Conservation (phyloP, 1,140 invertebrate genomes). For the Caenorhabditis remanei region DNA sequence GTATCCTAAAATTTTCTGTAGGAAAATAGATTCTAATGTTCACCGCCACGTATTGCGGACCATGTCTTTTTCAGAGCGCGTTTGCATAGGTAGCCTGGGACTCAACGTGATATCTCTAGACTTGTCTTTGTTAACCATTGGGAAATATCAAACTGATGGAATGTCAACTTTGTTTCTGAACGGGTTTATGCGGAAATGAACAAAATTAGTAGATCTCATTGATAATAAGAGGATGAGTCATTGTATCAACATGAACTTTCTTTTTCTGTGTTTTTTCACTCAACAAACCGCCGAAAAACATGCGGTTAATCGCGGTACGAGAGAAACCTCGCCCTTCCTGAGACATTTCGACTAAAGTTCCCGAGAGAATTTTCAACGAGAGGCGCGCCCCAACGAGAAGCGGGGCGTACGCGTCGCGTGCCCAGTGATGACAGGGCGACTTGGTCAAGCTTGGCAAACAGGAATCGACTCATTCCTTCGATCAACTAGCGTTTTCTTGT, state of each 20-base stretch:
- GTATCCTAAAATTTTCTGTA: too few relatives aligned
- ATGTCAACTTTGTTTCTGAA: too few relatives aligned
- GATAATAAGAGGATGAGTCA: slow-evolving; percentile 11
- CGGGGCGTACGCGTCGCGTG: slow-evolving; percentile 29
- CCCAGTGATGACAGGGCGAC: slow-evolving; percentile 40
- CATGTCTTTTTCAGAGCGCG: too few relatives aligned
- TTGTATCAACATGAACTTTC: background rate
- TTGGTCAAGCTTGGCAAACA: slow-evolving; percentile 49
- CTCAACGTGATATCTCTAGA: too few relatives aligned
- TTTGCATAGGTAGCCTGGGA: too few relatives aligned
- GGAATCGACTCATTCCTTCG: slow-evolving; percentile 40
- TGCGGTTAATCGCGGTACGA: background rate
- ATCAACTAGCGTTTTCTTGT: background rate
- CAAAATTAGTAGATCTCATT: background rate
- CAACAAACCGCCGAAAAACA: background rate
- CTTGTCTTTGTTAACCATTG: too few relatives aligned
- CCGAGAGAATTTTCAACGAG: background rate
- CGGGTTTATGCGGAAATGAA: background rate
- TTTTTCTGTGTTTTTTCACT: background rate
- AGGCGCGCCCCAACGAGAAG: slow-evolving; percentile 20
- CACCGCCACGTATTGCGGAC: too few relatives aligned
- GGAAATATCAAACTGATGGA: too few relatives aligned
- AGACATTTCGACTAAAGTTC: background rate
- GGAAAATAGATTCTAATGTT: too few relatives aligned
- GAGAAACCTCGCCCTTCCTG: background rate